phyloP scores from a whole-genome alignment of 1,140 invertebrate species.

The Meloidogyne chitwoodi region DNA sequence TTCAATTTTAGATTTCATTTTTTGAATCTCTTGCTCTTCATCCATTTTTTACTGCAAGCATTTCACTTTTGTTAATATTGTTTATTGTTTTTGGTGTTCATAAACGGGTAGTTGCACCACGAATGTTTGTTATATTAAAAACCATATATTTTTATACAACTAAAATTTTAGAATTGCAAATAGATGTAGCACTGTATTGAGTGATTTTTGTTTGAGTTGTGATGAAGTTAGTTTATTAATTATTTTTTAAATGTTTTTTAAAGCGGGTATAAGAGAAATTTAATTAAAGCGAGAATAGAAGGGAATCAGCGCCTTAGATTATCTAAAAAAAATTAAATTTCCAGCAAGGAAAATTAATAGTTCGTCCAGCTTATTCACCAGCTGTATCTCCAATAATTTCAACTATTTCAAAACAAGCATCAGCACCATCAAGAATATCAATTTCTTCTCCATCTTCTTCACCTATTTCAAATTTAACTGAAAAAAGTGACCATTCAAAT shows the following conservation, averaged over 20 bases:
- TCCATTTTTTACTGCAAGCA: conserved; percentile 31
- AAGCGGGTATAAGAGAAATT: too few species aligned
- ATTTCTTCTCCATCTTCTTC: background rate
- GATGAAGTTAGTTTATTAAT: conserved; percentile 77
- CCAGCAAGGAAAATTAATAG: conserved; percentile 61
- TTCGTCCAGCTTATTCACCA: conserved; percentile 47
- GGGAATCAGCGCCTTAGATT: too few species aligned
- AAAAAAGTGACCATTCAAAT: background rate
- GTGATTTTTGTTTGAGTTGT: conserved; percentile 95
- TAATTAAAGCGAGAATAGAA: too few species aligned
- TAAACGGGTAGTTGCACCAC: conserved; percentile 34
- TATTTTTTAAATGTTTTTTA: too few species aligned
- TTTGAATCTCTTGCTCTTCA: conserved; percentile 29
- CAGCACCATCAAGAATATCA: background rate
- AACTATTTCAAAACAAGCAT: background rate
- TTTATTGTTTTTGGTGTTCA: conserved; percentile 35
- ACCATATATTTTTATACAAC: background rate
- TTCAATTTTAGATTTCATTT: conserved; percentile 33
- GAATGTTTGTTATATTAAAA: conserved; percentile 25
- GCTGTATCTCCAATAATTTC: background rate
- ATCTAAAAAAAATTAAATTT: conserved; percentile 28
- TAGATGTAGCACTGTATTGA: conserved; percentile 78
- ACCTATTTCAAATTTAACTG: background rate
- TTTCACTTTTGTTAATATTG: conserved; percentile 20
- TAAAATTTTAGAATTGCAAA: conserved; percentile 70